phyloP scores from a whole-genome alignment of 2,113 vertebrate genomes.

The Heloderma charlesbogerti region DNA sequence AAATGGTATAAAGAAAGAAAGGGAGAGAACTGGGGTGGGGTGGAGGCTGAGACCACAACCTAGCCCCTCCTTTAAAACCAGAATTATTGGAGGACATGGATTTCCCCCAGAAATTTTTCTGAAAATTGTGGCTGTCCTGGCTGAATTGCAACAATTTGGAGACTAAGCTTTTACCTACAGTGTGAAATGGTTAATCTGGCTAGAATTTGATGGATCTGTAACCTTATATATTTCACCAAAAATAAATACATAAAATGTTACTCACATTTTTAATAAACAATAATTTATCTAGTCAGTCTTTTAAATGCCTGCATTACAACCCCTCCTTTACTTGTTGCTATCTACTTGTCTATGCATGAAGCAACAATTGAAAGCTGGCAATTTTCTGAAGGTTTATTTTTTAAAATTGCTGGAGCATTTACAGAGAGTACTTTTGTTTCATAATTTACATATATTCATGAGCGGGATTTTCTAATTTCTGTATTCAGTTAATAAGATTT shows the following conservation, averaged over 20 bases:
- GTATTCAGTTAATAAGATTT: slow-evolving; percentile 61
- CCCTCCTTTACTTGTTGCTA: neutral
- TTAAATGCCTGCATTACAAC: slow-evolving; percentile 37
- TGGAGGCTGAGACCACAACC: neutral
- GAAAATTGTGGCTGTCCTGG: neutral
- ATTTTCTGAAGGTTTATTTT: slow-evolving; percentile 52
- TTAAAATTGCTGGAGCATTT: slow-evolving; percentile 63
- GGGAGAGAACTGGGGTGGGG: neutral
- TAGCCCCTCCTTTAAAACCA: neutral
- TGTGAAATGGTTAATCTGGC: slow-evolving; percentile 13
- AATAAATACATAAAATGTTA: neutral
- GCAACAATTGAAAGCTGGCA: slow-evolving; percentile 44
- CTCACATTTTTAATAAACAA: neutral
- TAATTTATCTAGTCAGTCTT: slow-evolving; percentile 35
- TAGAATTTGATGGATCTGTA: slow-evolving; percentile 27
- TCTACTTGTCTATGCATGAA: slow-evolving; percentile 51
- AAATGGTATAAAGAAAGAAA: neutral
- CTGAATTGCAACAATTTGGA: neutral
- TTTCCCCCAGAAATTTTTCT: neutral
- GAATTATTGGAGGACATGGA: neutral
- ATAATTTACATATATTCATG: slow-evolving; percentile 62
- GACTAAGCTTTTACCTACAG: neutral
- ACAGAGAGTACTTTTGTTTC: slow-evolving; percentile 50
- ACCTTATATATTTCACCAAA: slow-evolving; percentile 33
- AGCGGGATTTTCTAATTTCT: slow-evolving; percentile 57